Percentiles rank a stretch among this genome's conserved stretches.
Evolutionary conservation across 2,888 invertebrate genomes (phyloP).

Genomic region (Lepas anatifera): DNA sequence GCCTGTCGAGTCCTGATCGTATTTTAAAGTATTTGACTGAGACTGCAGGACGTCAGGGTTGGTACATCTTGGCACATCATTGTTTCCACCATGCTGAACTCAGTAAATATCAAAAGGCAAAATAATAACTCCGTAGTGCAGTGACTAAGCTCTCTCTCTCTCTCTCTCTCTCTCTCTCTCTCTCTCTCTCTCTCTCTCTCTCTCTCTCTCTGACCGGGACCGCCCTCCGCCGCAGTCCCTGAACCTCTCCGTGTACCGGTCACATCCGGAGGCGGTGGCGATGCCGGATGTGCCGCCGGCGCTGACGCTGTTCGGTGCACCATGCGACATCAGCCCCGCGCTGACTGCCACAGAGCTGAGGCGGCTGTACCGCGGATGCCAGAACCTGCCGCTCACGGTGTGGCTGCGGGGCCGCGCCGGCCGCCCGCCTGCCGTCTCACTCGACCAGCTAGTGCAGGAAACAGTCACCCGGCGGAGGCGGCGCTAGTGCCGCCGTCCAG

Average conservation of each 20-base stretch:
- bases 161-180: too few relatives aligned
- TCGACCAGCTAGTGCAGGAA: not conserved
- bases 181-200: too few relatives aligned
- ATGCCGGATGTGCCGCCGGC: constrained; percentile 31
- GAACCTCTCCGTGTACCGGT: constrained; percentile 29
- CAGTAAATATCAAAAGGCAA: too few relatives aligned
- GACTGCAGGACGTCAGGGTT: too few relatives aligned
- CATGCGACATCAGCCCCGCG: constrained; percentile 37
- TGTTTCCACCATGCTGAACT: too few relatives aligned
- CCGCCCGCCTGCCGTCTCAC: not conserved
- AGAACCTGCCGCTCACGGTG: constrained; percentile 38
- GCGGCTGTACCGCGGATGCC: constrained; percentile 37
- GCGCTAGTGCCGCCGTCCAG: not conserved
- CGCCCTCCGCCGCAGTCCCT: constrained; percentile 22
- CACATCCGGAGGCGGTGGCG: constrained; percentile 32
- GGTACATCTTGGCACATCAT: too few relatives aligned
- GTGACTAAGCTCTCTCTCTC: too few relatives aligned
- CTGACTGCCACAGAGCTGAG: constrained; percentile 34
- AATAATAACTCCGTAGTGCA: too few relatives aligned
- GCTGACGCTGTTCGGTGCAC: constrained; percentile 38
- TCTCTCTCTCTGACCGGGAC: too few relatives aligned
- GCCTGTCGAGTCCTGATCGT: too few relatives aligned
- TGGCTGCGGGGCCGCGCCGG: constrained; percentile 29
- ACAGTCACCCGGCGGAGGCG: not conserved
- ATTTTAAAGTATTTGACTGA: too few relatives aligned